phyloP scores from a whole-genome alignment of 2,888 invertebrate species.

The Tinea semifulvella region DNA sequence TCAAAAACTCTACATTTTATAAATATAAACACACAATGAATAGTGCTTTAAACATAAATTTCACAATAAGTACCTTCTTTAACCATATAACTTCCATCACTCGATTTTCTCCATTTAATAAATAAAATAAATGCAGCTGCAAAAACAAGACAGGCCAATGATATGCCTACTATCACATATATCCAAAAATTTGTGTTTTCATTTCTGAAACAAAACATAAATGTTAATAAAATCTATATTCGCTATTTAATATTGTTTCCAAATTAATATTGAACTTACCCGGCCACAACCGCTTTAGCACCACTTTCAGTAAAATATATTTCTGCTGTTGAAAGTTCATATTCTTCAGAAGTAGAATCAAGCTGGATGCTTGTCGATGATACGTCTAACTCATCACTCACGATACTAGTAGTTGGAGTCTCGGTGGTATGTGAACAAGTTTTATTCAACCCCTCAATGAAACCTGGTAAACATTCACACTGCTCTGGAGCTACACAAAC shows the following conservation, averaged over 20 bases:
- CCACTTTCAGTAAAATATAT: not conserved
- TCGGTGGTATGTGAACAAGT: too few species aligned
- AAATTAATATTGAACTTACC: not conserved
- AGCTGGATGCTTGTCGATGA: too few species aligned
- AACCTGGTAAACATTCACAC: constrained; percentile 42
- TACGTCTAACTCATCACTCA: too few species aligned
- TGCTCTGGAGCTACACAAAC: constrained; percentile 21
- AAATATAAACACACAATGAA: too few species aligned
- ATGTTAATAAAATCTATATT: too few species aligned
- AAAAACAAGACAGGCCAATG: not conserved
- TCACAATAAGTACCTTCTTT: too few species aligned
- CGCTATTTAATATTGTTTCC: not conserved
- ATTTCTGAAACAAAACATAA: constrained; percentile 4
- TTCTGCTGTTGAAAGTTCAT: not conserved
- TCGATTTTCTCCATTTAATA: constrained; percentile 17
- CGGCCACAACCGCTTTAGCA: not conserved
- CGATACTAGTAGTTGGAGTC: too few species aligned
- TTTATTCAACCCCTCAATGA: too few species aligned
- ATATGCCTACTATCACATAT: not conserved
- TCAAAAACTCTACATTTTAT: too few species aligned
- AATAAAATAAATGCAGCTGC: not conserved
- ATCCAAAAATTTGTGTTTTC: constrained; percentile 22
- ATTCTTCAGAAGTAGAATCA: not conserved
- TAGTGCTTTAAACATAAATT: too few species aligned
- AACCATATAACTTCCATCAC: constrained; percentile 23